Base-by-base conservation (phyloP, 2,113 vertebrate genomes). In the Alligator sinensis region DNA sequence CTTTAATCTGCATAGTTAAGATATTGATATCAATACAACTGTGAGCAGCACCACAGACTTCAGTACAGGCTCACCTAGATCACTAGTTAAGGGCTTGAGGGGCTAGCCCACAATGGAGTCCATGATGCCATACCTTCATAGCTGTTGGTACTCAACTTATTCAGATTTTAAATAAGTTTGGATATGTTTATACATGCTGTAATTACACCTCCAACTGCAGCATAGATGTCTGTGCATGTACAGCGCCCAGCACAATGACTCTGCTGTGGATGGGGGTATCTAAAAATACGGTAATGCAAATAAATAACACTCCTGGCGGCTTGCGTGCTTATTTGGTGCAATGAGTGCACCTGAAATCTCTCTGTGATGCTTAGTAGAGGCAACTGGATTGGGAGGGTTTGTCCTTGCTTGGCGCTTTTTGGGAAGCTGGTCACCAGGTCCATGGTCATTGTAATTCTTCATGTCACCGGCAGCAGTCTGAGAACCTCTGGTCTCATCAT, bases 181-280 rank as follows among this genome's bases (percentile, higher is more conserved):
- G 17, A 1, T 75, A 2, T 75, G 30, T 63, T 86, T 77, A 47
- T 27, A 58, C 64, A 13, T 22, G 22, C 5, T 59, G 11, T 28
- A 88, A 2, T 64, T 60, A 63, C 0, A 60, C 64, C 61, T 84
- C 9, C 15, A 21, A 30, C 70, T 63, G 86, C 61, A 86, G 74
- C 19, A 10, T 0, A 24, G 90, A 18, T 4, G 83, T 27, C 60
- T 77, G 10, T 10, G 59, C 1, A 28, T 22, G 0, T 9, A 10
- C 1, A 1, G 76, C 5, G 30, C 3, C 47, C n/a, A 64, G 5
- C 59, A 58, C 3, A 12, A 17, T 3, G 27, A 21, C 68, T 80
- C 4, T 13, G 11, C 1, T 5, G 24, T 15, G 59, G 11, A 19
- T 66, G 27, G 83, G 77, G 55, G 24, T 28, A 90, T 34, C 77